Conservation (phyloP, 2,113 vertebrate species). For the Melanotaenia duboulayi region DNA sequence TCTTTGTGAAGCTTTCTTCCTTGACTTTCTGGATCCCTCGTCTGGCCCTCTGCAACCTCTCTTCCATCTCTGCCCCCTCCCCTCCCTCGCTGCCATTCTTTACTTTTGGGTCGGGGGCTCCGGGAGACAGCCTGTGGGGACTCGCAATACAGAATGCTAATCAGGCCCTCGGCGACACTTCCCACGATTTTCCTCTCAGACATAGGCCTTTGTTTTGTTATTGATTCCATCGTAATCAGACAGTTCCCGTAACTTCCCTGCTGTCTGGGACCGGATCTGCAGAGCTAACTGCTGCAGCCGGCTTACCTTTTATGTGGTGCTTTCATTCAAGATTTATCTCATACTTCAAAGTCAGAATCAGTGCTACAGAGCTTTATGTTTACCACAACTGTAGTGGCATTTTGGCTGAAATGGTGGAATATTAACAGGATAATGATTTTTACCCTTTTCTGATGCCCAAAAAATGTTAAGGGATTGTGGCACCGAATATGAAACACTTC, state of each 20-base stretch:
- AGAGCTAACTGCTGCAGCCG: slow-evolving; percentile 30
- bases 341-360: slow-evolving; percentile 10
- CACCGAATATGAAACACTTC: neutral
- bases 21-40: slow-evolving; percentile 78
- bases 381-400: neutral
- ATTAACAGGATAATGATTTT: neutral
- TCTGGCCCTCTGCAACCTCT: slow-evolving; percentile 71
- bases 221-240: slow-evolving; percentile 75
- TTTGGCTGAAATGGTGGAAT: neutral
- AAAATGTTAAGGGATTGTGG: too few species aligned
- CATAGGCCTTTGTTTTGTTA: slow-evolving; percentile 79
- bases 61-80: slow-evolving; percentile 52
- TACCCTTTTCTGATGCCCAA: too few species aligned
- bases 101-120: slow-evolving; percentile 65
- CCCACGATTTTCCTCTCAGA: slow-evolving; percentile 81
- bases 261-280: slow-evolving; percentile 70
- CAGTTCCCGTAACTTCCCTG: slow-evolving; percentile 70
- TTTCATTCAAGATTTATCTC: slow-evolving; percentile 37
- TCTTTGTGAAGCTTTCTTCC: slow-evolving; percentile 80
- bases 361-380: slow-evolving; percentile 23
- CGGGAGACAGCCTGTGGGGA: slow-evolving; percentile 69
- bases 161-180: slow-evolving; percentile 73
- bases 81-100: slow-evolving; percentile 64
- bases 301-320: slow-evolving; percentile 59
- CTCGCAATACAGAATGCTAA: slow-evolving; percentile 79